A percentile compares a stretch with the other conserved stretches of the same genome.
Evolutionary conservation across 2,113 vertebrate genomes (phyloP).

Genomic region (Gallinago jamesoni): DNA sequence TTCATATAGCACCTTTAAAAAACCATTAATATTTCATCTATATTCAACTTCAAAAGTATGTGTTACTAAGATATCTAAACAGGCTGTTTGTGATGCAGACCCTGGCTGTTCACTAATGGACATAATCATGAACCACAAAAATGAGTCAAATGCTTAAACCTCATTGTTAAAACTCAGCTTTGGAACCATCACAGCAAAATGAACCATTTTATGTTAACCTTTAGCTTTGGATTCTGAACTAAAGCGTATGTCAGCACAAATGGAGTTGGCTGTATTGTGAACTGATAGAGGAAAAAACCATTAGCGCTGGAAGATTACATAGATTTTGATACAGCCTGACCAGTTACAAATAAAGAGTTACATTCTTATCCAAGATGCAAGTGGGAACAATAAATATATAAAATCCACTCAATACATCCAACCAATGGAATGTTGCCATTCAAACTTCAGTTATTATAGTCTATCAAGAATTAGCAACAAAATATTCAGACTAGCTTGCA

Average conservation of each 20-base stretch:
- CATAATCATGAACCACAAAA: constrained; percentile 55
- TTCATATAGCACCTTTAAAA: constrained; percentile 37
- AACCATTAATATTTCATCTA: constrained; percentile 46
- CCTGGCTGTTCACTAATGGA: constrained; percentile 60
- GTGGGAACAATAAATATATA: not conserved
- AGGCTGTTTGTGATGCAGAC: constrained; percentile 30
- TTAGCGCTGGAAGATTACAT: constrained; percentile 40
- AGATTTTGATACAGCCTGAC: constrained; percentile 48
- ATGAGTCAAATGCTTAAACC: constrained; percentile 63
- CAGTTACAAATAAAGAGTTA: constrained; percentile 22
- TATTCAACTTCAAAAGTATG: constrained; percentile 11
- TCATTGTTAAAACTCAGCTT: constrained; percentile 65
- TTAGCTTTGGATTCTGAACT: constrained; percentile 50
- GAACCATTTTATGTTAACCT: constrained; percentile 55
- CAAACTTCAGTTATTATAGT: not conserved
- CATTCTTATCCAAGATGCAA: constrained; percentile 31
- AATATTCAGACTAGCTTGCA: not conserved
- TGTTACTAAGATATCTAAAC: constrained; percentile 44
- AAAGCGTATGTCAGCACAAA: constrained; percentile 48
- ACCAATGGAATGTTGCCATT: not conserved
- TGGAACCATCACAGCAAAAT: constrained; percentile 54
- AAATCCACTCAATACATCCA: not conserved
- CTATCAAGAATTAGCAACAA: not conserved
- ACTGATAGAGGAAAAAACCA: constrained; percentile 57
- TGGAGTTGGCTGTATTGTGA: constrained; percentile 22